phyloP scores from a whole-genome alignment of 2,888 invertebrate genomes.

The Lasius fuliginosus region DNA sequence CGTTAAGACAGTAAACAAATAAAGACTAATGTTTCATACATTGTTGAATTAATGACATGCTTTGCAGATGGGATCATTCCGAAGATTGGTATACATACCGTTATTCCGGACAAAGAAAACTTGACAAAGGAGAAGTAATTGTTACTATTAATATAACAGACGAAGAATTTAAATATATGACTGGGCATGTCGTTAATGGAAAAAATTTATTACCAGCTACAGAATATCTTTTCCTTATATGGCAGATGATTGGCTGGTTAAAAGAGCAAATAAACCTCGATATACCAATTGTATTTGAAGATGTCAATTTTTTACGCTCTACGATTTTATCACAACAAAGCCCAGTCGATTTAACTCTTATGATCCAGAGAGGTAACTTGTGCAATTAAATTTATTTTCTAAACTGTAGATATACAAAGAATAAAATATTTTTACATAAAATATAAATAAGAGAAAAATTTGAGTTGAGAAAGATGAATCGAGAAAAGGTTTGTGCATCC shows the following conservation, averaged over 20 bases:
- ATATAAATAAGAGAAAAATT: too few species aligned
- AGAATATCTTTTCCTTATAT: conserved; percentile 87
- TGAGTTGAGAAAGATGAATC: too few species aligned
- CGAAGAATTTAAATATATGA: conserved; percentile 84
- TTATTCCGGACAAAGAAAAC: conserved; percentile 73
- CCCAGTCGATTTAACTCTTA: conserved; percentile 82
- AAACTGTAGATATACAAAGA: not conserved
- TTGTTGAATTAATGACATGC: too few species aligned
- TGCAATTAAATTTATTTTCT: not conserved
- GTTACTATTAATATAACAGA: conserved; percentile 80
- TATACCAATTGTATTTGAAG: conserved; percentile 82
- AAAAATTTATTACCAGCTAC: conserved; percentile 89
- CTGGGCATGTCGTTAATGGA: conserved; percentile 88
- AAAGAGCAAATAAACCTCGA: conserved; percentile 84
- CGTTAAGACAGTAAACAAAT: too few species aligned
- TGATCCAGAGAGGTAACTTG: conserved; percentile 80
- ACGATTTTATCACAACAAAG: conserved; percentile 87
- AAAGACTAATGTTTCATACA: too few species aligned
- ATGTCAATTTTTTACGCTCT: conserved; percentile 88
- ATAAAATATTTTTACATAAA: not conserved
- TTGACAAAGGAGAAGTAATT: conserved; percentile 77
- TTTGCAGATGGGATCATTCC: too few species aligned
- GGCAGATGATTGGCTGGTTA: conserved; percentile 86
- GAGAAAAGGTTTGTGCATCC: too few species aligned
- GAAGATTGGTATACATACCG: conserved; percentile 86